These are phyloP conservation scores for Xiphophorus maculatus DNA, from an alignment of 2,113 vertebrate species.

Conservation along the genomic window DNA sequence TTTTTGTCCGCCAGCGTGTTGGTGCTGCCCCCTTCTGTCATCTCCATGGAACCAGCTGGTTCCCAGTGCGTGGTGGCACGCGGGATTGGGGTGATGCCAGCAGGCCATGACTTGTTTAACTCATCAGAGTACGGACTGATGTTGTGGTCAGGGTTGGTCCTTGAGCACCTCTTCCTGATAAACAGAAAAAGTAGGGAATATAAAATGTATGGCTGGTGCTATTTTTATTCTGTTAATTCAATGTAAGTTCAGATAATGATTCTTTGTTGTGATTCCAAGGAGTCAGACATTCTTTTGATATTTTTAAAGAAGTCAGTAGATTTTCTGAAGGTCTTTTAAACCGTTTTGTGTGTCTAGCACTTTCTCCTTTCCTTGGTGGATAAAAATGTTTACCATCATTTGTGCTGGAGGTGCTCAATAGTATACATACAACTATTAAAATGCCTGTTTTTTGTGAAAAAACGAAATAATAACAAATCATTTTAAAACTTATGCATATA, in stretches of 20 bases:
- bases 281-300: neutral
- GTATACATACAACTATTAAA: too few relatives aligned
- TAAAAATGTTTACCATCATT: neutral
- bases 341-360: neutral
- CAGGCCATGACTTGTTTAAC: constrained; percentile 54
- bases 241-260: neutral
- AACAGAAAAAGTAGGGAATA: neutral
- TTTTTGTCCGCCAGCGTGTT: constrained; percentile 35
- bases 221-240: neutral
- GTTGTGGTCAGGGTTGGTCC: neutral
- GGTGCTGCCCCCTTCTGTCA: constrained; percentile 62
- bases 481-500: neutral
- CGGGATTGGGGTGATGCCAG: constrained; percentile 67
- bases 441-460: neutral
- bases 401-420: too few relatives aligned
- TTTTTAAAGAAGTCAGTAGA: neutral
- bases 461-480: neutral
- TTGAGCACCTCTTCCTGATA: constrained; percentile 34
- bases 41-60: constrained; percentile 56
- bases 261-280: neutral
- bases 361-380: neutral
- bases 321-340: neutral
- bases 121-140: constrained; percentile 67
- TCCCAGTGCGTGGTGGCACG: constrained; percentile 62
- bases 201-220: too few relatives aligned